These are phyloP conservation scores for Perca schrenkii DNA, from an alignment of 2,113 vertebrate species.

Conservation along the genomic window DNA sequence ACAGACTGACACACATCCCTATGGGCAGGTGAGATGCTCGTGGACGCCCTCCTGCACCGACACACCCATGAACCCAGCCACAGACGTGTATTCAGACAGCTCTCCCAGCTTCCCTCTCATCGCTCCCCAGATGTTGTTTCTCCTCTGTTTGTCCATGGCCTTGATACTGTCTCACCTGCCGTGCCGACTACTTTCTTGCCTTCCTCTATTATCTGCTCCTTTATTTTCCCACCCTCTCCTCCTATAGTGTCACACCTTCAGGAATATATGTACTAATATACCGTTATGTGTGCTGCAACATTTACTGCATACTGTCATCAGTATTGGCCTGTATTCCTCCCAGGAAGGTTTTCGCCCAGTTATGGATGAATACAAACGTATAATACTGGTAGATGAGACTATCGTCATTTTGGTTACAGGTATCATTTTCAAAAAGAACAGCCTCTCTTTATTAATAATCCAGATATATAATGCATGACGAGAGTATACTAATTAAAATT, in stretches of 20 bases:
- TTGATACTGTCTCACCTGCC: conserved; percentile 32
- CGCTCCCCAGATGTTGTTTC: conserved; percentile 28
- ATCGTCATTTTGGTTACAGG: no score
- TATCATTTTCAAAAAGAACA: no score
- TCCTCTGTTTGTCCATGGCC: conserved; percentile 51
- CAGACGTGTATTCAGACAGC: conserved; percentile 30
- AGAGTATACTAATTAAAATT: not conserved
- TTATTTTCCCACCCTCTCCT: not conserved
- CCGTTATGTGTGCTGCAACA: not conserved
- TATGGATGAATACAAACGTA: not conserved
- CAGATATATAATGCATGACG: not conserved
- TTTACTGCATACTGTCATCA: not conserved
- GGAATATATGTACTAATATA: not conserved
- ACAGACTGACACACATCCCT: conserved; percentile 29
- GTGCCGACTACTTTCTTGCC: not conserved
- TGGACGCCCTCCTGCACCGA: conserved; percentile 2
- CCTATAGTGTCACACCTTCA: conserved; percentile 11
- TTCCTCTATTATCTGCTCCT: conserved; percentile 1
- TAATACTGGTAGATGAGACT: not conserved
- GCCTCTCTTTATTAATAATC: not conserved
- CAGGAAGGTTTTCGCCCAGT: not conserved
- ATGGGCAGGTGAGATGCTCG: conserved; percentile 28
- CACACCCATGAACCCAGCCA: conserved; percentile 39
- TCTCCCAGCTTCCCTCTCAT: conserved; percentile 9
- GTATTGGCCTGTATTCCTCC: not conserved